Percentiles rank a stretch among this genome's conserved stretches.
These are phyloP conservation scores for Microcebus lehilahytsara DNA, from an alignment of 2,113 vertebrate species.

Conservation along the genomic window DNA sequence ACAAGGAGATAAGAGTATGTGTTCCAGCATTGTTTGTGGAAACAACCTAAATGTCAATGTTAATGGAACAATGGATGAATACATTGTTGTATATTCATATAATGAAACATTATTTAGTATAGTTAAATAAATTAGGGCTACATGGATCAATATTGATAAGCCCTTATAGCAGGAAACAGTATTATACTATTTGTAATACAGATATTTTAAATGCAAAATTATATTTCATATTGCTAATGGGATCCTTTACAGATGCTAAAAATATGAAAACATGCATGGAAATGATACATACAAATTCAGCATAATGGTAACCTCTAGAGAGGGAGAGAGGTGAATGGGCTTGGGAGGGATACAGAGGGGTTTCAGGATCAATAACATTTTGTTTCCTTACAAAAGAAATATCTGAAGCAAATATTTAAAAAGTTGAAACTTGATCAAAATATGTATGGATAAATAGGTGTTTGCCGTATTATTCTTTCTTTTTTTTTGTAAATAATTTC, in stretches of 20 bases:
- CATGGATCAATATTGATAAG: not conserved
- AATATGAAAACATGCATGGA: not conserved
- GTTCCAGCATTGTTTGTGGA: not conserved
- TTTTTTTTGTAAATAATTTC: not conserved
- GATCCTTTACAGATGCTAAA: not conserved
- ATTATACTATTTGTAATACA: not conserved
- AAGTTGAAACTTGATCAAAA: not conserved
- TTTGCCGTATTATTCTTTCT: not conserved
- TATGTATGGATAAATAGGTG: too few species aligned
- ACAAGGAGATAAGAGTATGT: not conserved
- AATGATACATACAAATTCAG: not conserved
- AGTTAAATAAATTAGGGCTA: not conserved
- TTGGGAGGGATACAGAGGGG: not conserved
- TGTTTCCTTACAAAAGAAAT: not conserved
- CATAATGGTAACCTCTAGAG: not conserved
- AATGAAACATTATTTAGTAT: not conserved
- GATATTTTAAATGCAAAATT: not conserved
- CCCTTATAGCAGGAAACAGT: not conserved
- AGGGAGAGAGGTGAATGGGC: not conserved
- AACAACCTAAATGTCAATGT: not conserved
- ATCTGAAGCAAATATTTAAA: not conserved
- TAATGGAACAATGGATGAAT: not conserved
- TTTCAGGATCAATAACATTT: not conserved
- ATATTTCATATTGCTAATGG: not conserved
- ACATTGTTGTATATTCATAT: not conserved